phyloP scores from a whole-genome alignment of 35 echinoderm and acorn worm genomes.

The Eucidaris tribuloides region DNA sequence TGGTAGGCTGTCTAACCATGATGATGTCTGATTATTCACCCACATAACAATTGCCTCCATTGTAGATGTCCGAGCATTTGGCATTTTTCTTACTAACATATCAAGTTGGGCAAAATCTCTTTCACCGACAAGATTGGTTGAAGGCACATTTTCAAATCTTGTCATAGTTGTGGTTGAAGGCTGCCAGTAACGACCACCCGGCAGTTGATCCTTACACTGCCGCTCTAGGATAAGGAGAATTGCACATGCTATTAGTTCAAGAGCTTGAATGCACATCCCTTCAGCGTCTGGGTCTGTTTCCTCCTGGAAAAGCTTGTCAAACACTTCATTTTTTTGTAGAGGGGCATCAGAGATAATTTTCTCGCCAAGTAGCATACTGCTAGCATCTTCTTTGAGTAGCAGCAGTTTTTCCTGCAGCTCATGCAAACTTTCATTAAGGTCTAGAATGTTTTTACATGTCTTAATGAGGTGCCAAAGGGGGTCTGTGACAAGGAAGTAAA shows the following conservation, averaged over 20 bases:
- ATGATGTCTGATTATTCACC: constrained; percentile 24
- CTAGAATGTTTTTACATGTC: constrained; percentile 10
- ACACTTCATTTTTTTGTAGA: constrained; percentile 22
- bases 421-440: constrained; percentile 8
- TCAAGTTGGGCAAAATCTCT: constrained; percentile 66
- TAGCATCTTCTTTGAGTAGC: constrained; percentile 20
- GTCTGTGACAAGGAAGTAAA: constrained; percentile 20
- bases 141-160: constrained; percentile 42
- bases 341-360: background rate
- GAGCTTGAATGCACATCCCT: constrained; percentile 28
- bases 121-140: constrained; percentile 52
- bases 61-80: background rate
- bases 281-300: constrained; percentile 14
- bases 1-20: constrained; percentile 35
- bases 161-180: background rate
- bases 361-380: constrained; percentile 15
- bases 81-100: constrained; percentile 38
- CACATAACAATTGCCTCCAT: constrained; percentile 62
- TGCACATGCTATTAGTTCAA: constrained; percentile 40
- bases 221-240: constrained; percentile 51
- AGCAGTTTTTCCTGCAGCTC: constrained; percentile 16
- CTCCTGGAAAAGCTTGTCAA: background rate
- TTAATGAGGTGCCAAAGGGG: constrained; percentile 29
- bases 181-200: constrained; percentile 26
- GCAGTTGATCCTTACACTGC: constrained; percentile 42